A percentile compares a stretch with the other conserved stretches of the same genome.
phyloP scores from a whole-genome alignment of 2,888 invertebrate species.

The Nemotelus pantherinus region DNA sequence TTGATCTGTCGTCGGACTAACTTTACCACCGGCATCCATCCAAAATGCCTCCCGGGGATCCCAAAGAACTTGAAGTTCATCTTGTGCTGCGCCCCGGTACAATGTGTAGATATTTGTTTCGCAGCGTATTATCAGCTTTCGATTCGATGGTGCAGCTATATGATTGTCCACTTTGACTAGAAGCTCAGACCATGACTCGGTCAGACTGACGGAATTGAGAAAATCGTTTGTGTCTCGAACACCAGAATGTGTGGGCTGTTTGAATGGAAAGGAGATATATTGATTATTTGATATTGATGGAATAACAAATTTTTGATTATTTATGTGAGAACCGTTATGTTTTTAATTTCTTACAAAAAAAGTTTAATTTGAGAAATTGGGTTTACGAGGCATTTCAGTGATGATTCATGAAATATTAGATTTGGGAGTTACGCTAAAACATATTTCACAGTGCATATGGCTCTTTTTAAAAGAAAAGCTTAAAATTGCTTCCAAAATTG shows the following conservation, averaged over 20 bases:
- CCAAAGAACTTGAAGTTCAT: slow-evolving; percentile 50
- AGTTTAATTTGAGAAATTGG: too few species aligned
- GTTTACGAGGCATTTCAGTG: too few species aligned
- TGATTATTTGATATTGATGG: background rate
- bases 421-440: too few species aligned
- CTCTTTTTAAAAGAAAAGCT: too few species aligned
- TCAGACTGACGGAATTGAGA: slow-evolving; percentile 42
- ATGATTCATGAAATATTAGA: too few species aligned
- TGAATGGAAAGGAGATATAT: background rate
- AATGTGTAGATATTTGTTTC: slow-evolving; percentile 52
- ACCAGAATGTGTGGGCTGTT: slow-evolving; percentile 49
- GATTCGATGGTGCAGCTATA: slow-evolving; percentile 43
- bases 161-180: slow-evolving; percentile 51
- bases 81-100: slow-evolving; percentile 50
- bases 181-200: slow-evolving; percentile 52
- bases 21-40: slow-evolving; percentile 49
- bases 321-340: too few species aligned
- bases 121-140: slow-evolving; percentile 50
- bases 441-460: too few species aligned
- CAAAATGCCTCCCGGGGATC: slow-evolving; percentile 44
- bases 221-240: slow-evolving; percentile 46
- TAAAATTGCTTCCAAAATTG: too few species aligned
- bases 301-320: background rate
- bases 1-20: slow-evolving; percentile 52
- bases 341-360: too few species aligned